Evolutionary conservation across 2,797 vertebrate genomes (phyloP), one percentile per base, ranked within the genome.

Genomic region (Pseudochirops corinnae): DNA sequence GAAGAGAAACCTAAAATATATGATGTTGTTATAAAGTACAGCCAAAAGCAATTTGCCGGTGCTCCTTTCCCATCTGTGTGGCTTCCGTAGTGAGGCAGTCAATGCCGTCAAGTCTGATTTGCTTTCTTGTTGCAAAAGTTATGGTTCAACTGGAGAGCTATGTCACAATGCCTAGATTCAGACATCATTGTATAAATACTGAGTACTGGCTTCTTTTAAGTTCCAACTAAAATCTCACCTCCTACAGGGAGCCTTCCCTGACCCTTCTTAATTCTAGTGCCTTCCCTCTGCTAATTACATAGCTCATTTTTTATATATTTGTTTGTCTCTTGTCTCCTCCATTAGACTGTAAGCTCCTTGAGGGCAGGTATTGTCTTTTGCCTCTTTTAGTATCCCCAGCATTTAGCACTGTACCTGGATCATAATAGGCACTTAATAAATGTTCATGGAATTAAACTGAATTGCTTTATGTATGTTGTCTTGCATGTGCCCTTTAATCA

Each of bases 1-100:
- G 92, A 96, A 97, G 95, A 94, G 95, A 95, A 98, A 96, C 91
- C 95, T 97, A 97, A 98, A 96, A 95, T 98, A 97, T 93, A 93
- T 94, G 55, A 46, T 94, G 98, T 97, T 98, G 92, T 98, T 98
- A 96, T 97, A 96, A 94, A 97, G 24, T 56, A 95, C 95, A 96
- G 96, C 74, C 96, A 96, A 94, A 95, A 97, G 94, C 94, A 97
- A 97, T 60, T 96, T 67, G 91, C 97, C 96, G 97, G 74, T 95
- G 94, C 92, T 97, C 96, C 97, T 95, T 97, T 90, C 91, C 97
- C 95, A 95, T 98, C 97, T 97, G 97, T 96, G 96, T 93, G 62
- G 52, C 97, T 98, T 97, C 93, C 96, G 93, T 95, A 91, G 90
- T 92, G 95, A 62, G 98, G 95, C 56, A 98, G 74, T 92, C 91